A percentile compares a stretch with the other conserved stretches of the same genome.
Evolutionary conservation across 1,140 invertebrate species (phyloP).

Genomic region (Ptiloglossa arizonensis): DNA sequence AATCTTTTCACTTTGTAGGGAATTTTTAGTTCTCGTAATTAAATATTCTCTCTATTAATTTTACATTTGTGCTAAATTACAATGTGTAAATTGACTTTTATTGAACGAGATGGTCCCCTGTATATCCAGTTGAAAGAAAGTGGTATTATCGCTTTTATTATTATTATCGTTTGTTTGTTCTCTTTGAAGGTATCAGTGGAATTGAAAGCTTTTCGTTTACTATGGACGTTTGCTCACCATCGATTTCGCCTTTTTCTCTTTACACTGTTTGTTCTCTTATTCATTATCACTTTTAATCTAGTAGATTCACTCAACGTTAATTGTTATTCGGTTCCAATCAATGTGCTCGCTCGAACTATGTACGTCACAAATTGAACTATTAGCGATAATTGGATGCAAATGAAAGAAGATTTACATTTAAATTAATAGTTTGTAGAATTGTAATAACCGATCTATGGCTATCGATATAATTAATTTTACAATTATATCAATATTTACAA

Average conservation of each 20-base stretch:
- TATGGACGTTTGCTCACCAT: constrained; percentile 2
- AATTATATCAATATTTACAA: too few relatives aligned
- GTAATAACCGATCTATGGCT: too few relatives aligned
- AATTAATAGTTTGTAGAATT: too few relatives aligned
- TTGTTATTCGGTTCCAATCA: not conserved
- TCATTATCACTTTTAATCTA: constrained; percentile 6
- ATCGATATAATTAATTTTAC: too few relatives aligned
- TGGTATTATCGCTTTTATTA: constrained; percentile 9
- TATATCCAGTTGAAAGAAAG: not conserved
- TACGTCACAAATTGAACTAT: too few relatives aligned
- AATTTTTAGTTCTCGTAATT: not conserved
- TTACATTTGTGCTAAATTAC: too few relatives aligned
- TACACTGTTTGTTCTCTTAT: not conserved
- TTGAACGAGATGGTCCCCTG: not conserved
- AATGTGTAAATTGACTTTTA: not conserved
- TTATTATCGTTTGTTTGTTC: constrained; percentile 7
- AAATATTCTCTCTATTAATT: not conserved
- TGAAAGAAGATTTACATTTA: too few relatives aligned
- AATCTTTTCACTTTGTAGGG: too few relatives aligned
- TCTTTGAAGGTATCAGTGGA: not conserved
- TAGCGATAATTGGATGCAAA: too few relatives aligned
- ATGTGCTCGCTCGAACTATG: not conserved
- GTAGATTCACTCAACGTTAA: not conserved
- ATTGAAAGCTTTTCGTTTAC: constrained; percentile 19
- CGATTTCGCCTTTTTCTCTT: not conserved